phyloP scores from a whole-genome alignment of 2,113 vertebrate genomes.

The Dipodomys stephensi region DNA sequence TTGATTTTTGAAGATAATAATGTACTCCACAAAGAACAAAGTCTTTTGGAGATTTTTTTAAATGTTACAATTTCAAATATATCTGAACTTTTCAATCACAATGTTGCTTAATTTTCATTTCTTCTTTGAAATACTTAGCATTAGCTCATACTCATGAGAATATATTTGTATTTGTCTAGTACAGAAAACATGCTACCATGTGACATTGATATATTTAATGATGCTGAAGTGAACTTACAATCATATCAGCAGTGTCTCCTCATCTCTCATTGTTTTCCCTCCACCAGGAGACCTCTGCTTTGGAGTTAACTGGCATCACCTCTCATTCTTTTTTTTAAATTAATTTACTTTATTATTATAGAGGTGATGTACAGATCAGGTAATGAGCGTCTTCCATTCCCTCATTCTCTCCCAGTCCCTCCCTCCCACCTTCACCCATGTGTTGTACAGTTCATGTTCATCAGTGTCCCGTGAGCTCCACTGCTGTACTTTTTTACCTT shows the following conservation, averaged over 20 bases:
- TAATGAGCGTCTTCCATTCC: too few relatives aligned
- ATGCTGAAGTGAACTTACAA: not conserved
- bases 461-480: too few relatives aligned
- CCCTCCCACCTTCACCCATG: too few relatives aligned
- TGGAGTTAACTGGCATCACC: not conserved
- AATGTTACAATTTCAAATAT: constrained; percentile 13
- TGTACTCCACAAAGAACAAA: not conserved
- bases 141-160: not conserved
- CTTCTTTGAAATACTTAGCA: not conserved
- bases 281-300: not conserved
- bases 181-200: not conserved
- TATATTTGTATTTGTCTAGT: not conserved
- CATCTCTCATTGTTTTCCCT: not conserved
- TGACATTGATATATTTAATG: not conserved
- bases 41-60: not conserved
- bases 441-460: too few relatives aligned
- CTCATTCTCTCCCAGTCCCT: too few relatives aligned
- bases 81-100: constrained; percentile 36
- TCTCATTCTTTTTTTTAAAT: too few relatives aligned
- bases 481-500: too few relatives aligned
- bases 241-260: not conserved
- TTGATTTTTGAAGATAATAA: constrained; percentile 33
- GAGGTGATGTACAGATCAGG: too few relatives aligned
- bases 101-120: not conserved
- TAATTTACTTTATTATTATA: too few relatives aligned